These are phyloP conservation scores for Acrossocheilus wenchowensis DNA, from an alignment of 2,797 vertebrate genomes.

Conservation along the genomic window DNA sequence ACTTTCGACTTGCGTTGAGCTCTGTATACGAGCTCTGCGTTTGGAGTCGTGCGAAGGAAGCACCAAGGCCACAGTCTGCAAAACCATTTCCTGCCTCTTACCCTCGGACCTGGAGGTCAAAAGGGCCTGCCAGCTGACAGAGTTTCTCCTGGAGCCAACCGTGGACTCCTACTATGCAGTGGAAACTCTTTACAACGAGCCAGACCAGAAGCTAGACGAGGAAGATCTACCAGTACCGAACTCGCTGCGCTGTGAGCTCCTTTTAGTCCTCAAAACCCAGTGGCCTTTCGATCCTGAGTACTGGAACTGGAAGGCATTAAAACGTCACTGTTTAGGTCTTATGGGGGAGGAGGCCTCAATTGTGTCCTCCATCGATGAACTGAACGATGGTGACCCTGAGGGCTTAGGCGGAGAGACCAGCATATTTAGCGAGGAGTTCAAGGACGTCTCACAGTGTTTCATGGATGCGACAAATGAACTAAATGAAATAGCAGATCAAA, in stretches of 20 bases:
- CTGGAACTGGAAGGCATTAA: constrained; percentile 99
- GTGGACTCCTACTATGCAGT: constrained; percentile 97
- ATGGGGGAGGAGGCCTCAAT: constrained; percentile 99
- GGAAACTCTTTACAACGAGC: constrained; percentile 96
- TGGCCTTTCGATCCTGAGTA: constrained; percentile 99
- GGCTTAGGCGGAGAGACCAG: constrained; percentile 81
- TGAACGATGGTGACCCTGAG: constrained; percentile 89
- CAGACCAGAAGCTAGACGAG: constrained; percentile 96
- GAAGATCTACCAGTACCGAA: constrained; percentile 94
- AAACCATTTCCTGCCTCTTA: constrained; percentile 95
- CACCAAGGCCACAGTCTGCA: constrained; percentile 94
- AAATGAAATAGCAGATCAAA: constrained; percentile 81
- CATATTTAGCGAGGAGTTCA: constrained; percentile 74
- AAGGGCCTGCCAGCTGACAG: constrained; percentile 94
- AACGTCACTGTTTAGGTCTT: constrained; percentile 91
- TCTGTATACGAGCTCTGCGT: constrained; percentile 91
- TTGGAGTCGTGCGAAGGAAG: constrained; percentile 89
- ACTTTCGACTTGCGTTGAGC: constrained; percentile 90
- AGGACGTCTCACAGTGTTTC: constrained; percentile 80
- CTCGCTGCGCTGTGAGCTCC: constrained; percentile 93
- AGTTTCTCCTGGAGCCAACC: constrained; percentile 95
- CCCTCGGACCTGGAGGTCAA: constrained; percentile 95
- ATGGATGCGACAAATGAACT: constrained; percentile 83
- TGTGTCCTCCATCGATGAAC: constrained; percentile 94
- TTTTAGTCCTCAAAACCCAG: constrained; percentile 95